These are phyloP conservation scores for Ptychobarbus kaznakovi DNA, from an alignment of 2,797 vertebrate species.

Conservation along the genomic window DNA sequence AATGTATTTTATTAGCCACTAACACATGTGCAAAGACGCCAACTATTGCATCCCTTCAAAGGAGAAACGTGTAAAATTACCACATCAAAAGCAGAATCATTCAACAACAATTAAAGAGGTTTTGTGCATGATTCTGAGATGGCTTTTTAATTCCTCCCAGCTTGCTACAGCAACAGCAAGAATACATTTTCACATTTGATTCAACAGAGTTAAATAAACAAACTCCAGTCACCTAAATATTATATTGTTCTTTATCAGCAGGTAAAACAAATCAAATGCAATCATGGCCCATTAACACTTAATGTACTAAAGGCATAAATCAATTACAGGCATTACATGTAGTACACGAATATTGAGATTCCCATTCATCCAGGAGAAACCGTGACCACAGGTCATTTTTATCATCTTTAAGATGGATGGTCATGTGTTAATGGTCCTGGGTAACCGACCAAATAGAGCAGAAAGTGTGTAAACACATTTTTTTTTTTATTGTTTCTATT, in stretches of 20 bases:
- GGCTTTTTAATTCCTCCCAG: slow-evolving; percentile 64
- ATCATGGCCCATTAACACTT: background rate
- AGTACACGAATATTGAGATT: slow-evolving; percentile 7
- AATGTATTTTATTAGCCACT: slow-evolving; percentile 64
- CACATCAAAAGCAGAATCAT: slow-evolving; percentile 65
- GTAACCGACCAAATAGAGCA: background rate
- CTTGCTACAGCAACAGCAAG: slow-evolving; percentile 45
- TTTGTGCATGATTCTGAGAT: slow-evolving; percentile 39
- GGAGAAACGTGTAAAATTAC: slow-evolving; percentile 52
- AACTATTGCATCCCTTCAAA: slow-evolving; percentile 64
- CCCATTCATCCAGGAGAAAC: background rate
- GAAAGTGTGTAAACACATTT: slow-evolving; percentile 27
- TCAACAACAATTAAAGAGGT: slow-evolving; percentile 64
- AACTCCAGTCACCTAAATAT: slow-evolving; percentile 24
- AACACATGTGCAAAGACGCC: slow-evolving; percentile 62
- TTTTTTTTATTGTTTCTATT: slow-evolving; percentile 20
- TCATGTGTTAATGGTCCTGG: slow-evolving; percentile 2
- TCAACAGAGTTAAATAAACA: slow-evolving; percentile 45
- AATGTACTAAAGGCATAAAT: background rate
- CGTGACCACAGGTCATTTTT: background rate
- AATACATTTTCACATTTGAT: slow-evolving; percentile 48
- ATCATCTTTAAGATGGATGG: slow-evolving; percentile 19
- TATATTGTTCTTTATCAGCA: slow-evolving; percentile 18
- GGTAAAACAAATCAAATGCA: slow-evolving; percentile 5
- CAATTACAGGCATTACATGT: background rate